These are phyloP conservation scores for Oscheius sp. DNA, from an alignment of 2,888 invertebrate species.

Conservation along the genomic window DNA sequence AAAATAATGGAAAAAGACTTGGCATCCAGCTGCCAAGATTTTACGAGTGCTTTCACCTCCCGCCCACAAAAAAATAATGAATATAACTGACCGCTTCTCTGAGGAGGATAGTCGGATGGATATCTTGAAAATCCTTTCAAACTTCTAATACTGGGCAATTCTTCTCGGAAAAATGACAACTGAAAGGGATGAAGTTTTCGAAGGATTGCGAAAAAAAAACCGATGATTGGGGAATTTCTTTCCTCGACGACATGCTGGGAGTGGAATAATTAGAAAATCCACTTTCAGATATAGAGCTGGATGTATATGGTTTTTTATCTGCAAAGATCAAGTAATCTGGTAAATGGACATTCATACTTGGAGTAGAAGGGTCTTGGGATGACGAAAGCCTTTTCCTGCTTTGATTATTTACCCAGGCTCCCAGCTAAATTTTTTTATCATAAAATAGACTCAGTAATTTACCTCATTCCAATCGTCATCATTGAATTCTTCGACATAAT, in stretches of 20 bases:
- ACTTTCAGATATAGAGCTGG: background rate
- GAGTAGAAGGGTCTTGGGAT: background rate
- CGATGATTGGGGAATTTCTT: background rate
- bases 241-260: background rate
- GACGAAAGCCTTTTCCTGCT: background rate
- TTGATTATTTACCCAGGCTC: background rate
- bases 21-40: no score
- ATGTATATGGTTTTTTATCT: background rate
- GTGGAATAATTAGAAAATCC: background rate
- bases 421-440: slow-evolving; percentile 7
- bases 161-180: slow-evolving; percentile 17
- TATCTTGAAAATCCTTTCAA: background rate
- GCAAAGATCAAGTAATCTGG: background rate
- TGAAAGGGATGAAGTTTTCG: background rate
- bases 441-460: background rate
- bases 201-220: no score
- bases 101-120: background rate
- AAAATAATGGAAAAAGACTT: no score
- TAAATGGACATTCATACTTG: background rate
- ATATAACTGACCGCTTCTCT: background rate
- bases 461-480: slow-evolving; percentile 30
- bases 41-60: no score
- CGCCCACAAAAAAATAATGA: no score
- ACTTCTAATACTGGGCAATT: slow-evolving; percentile 12
- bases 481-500: slow-evolving; percentile 26